These are phyloP conservation scores for Cladopsammia gracilis DNA, from an alignment of 64 coral and sea anemone genomes.

Conservation along the genomic window DNA sequence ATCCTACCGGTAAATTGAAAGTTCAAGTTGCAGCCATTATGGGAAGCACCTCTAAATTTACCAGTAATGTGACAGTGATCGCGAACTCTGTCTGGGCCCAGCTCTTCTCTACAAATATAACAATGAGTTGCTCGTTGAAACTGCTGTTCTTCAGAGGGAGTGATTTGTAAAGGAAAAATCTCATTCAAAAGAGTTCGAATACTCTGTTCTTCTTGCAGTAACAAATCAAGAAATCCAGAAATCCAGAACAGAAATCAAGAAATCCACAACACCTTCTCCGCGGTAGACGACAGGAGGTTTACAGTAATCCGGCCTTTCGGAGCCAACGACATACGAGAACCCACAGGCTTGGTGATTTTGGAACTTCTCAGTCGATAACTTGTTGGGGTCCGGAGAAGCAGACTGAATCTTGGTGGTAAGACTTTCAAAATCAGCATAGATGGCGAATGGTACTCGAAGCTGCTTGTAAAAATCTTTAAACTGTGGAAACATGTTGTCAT, in stretches of 20 bases:
- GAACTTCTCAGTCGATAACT: conserved; percentile 25
- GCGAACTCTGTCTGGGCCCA: neutral
- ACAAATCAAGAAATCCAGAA: conserved; percentile 40
- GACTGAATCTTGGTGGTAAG: conserved; percentile 33
- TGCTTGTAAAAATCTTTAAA: conserved; percentile 81
- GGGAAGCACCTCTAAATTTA: conserved; percentile 51
- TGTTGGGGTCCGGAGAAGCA: neutral
- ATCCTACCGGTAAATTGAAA: conserved; percentile 40
- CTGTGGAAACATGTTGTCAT: conserved; percentile 21
- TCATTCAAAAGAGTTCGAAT: conserved; percentile 20
- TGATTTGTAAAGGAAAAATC: conserved; percentile 55
- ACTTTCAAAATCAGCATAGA: conserved; percentile 52
- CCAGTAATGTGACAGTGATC: conserved; percentile 56
- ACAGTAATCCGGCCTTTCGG: conserved; percentile 7
- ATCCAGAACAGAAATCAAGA: no score
- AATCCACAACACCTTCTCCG: conserved; percentile 60
- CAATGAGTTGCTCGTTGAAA: conserved; percentile 56
- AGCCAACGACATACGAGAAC: neutral
- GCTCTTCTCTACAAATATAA: conserved; percentile 57
- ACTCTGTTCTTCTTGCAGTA: conserved; percentile 53
- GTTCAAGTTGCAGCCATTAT: conserved; percentile 58
- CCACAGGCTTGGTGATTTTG: conserved; percentile 33
- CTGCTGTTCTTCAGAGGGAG: conserved; percentile 3
- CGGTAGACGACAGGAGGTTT: conserved; percentile 68
- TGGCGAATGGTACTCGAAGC: conserved; percentile 41